Evolutionary conservation across 37 sponge, comb jelly and placozoan species (phyloP), one percentile per base, ranked within the genome.

Genomic region (Crambe crambe): DNA sequence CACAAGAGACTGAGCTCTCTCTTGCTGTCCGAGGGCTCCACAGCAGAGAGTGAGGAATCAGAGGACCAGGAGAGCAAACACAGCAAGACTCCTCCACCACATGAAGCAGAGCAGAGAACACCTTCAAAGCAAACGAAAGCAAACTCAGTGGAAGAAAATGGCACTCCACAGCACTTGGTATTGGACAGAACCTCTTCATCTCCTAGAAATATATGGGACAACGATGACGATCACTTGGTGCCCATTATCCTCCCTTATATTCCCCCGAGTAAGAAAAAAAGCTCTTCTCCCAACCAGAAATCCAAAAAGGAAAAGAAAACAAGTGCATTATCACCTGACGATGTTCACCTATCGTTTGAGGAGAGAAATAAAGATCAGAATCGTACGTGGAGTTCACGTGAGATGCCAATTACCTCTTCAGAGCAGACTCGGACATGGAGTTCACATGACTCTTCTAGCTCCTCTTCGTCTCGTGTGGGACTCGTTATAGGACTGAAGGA

Each of bases 401-500:
- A 12, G 51, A 47, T 15, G 51, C 6, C 51, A 47, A 47, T 15
- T 47, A 12, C 6, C 51, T 12, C 51, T 47, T 47, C 51, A 47
- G n/a, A n/a, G n/a, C n/a, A n/a, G n/a, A n/a, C n/a, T n/a, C n/a
- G n/a, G n/a, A n/a, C n/a, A n/a, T n/a, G n/a, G n/a, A n/a, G n/a
- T n/a, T n/a, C n/a, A n/a, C 12, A 12, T 6, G 12, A 12, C 10
- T 15, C 6, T 6, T 15, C 51, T 15, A 47, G 12, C 12, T 6
- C 6, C 51, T 47, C 51, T 15, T 32, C 74, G 17, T 0, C 18
- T 15, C 59, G 9, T 36, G 76, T 76, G 23, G 75, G 56, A 32
- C 5, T 74, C 12, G 23, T 74, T 35, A 15, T 74, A 12, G 75
- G 75, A 2, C 54, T 54, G 38, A 76, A 34, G 43, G 76, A 76